phyloP scores from a whole-genome alignment of 2,888 invertebrate genomes.

The Archips xylosteana region DNA sequence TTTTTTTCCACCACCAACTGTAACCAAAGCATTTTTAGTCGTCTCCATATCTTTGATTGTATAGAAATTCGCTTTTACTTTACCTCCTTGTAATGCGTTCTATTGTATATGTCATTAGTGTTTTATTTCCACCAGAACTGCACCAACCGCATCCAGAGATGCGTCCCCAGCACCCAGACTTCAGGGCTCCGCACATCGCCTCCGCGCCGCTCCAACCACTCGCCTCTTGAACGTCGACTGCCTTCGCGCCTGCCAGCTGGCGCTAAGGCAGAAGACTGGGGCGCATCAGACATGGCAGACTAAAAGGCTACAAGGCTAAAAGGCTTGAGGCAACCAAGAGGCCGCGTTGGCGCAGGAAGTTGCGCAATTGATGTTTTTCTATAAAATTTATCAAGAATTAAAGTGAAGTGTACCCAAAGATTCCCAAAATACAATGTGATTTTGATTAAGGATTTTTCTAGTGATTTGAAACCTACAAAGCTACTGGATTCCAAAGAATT shows the following conservation, averaged over 20 bases:
- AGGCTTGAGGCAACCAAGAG: not conserved
- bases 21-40: too few relatives aligned
- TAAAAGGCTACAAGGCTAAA: not conserved
- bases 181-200: constrained; percentile 66
- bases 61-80: too few relatives aligned
- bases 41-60: too few relatives aligned
- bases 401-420: constrained; percentile 16
- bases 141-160: constrained; percentile 70
- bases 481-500: constrained; percentile 35
- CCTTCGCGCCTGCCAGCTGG: constrained; percentile 79
- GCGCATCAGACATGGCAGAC: not conserved
- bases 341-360: not conserved
- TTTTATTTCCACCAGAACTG: constrained; percentile 58
- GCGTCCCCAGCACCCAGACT: constrained; percentile 72
- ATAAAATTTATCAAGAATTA: not conserved
- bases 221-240: constrained; percentile 78
- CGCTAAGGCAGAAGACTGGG: constrained; percentile 66
- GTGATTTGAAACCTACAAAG: constrained; percentile 30
- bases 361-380: not conserved
- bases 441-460: constrained; percentile 15
- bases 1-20: too few relatives aligned
- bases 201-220: constrained; percentile 71
- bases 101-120: not conserved
- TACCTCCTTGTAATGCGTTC: too few relatives aligned
- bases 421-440: constrained; percentile 23